A percentile compares a stretch with the other conserved stretches of the same genome.
Evolutionary conservation across 2,113 vertebrate genomes (phyloP).

Genomic region (Lycaon pictus): DNA sequence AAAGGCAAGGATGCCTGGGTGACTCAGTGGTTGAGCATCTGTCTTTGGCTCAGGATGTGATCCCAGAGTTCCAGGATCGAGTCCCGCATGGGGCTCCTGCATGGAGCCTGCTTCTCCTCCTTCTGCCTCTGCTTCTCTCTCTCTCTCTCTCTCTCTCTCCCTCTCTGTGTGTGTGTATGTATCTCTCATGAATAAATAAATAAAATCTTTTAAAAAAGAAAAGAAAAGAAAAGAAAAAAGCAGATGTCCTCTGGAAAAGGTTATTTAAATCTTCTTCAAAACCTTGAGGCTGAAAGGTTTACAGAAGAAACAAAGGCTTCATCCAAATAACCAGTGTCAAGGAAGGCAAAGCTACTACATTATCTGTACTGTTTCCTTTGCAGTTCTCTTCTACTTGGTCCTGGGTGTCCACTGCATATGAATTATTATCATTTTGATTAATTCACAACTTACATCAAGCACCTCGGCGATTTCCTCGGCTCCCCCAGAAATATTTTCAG

Average conservation of each 20-base stretch:
- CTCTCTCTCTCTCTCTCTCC: too few relatives aligned
- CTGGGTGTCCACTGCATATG: not conserved
- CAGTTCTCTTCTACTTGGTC: not conserved
- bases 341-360: not conserved
- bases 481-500: constrained; percentile 92
- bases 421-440: not conserved
- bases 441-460: constrained; percentile 90
- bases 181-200: too few relatives aligned
- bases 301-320: not conserved
- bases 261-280: not conserved
- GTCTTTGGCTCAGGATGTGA: too few relatives aligned
- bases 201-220: too few relatives aligned
- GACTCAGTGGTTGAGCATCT: too few relatives aligned
- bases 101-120: too few relatives aligned
- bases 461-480: constrained; percentile 93
- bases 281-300: not conserved
- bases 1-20: not conserved
- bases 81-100: too few relatives aligned
- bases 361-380: not conserved
- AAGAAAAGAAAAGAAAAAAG: not conserved
- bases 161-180: too few relatives aligned
- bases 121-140: too few relatives aligned
- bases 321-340: not conserved
- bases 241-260: not conserved
- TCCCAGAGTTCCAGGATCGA: too few relatives aligned